Conservation (phyloP, 2,113 vertebrate species). For the Microtus oregoni region DNA sequence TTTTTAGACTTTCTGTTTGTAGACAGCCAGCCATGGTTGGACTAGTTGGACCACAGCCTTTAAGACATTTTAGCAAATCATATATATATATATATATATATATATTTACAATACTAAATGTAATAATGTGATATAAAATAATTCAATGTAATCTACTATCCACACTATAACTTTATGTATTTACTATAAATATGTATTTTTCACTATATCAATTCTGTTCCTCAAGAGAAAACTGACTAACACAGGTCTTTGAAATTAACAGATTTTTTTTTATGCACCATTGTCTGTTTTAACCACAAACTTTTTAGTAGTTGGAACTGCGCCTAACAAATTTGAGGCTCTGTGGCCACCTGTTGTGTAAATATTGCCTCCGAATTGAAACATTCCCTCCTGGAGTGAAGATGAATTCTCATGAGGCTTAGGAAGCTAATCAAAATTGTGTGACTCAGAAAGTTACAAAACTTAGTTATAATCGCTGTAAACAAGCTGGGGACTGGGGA, state of each 20-base stretch:
- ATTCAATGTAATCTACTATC: not conserved
- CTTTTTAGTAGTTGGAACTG: not conserved
- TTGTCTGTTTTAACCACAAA: not conserved
- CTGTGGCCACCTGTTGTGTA: not conserved
- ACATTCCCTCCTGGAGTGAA: not conserved
- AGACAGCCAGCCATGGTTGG: too few relatives aligned
- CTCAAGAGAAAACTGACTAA: not conserved
- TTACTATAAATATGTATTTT: not conserved
- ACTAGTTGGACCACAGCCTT: not conserved
- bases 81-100: not conserved
- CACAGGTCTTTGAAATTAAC: not conserved
- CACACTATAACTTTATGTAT: not conserved
- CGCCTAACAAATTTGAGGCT: conserved; percentile 18
- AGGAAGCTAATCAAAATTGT: not conserved
- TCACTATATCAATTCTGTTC: not conserved
- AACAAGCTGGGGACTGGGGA: not conserved
- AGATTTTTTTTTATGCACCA: not conserved
- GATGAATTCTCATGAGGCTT: not conserved
- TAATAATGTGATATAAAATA: not conserved
- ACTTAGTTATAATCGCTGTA: not conserved
- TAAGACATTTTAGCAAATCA: not conserved
- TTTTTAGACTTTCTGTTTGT: not conserved
- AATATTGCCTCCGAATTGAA: not conserved
- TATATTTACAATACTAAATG: not conserved
- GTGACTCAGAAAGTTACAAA: not conserved